Evolutionary conservation across 2,888 invertebrate genomes (phyloP).

Genomic region (Megamerina dolium): DNA sequence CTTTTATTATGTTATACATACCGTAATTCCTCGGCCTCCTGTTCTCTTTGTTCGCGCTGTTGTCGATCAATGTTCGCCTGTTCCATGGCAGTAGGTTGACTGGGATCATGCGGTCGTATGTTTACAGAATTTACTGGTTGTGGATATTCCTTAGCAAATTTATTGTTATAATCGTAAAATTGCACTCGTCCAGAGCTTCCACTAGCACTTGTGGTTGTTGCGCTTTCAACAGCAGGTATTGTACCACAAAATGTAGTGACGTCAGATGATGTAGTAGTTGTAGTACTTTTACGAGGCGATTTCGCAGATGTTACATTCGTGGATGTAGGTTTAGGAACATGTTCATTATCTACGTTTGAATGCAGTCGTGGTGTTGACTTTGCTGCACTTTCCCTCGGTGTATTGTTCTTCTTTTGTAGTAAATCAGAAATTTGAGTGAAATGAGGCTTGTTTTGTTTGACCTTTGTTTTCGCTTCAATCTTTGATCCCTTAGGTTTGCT

Average conservation of each 20-base stretch:
- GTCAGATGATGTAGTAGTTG: conserved; percentile 13
- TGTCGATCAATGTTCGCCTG: conserved; percentile 35
- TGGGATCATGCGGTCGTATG: conserved; percentile 26
- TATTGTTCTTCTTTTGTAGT: conserved; percentile 21
- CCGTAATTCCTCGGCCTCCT: conserved; percentile 32
- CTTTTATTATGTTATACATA: conserved; percentile 18
- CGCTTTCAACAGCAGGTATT: conserved; percentile 2
- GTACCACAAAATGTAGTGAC: conserved; percentile 3
- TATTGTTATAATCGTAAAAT: conserved; percentile 52
- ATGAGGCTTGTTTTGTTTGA: conserved; percentile 20
- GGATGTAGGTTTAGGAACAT: not conserved
- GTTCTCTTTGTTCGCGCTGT: conserved; percentile 26
- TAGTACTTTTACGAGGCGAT: conserved; percentile 16
- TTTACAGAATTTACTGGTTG: conserved; percentile 41
- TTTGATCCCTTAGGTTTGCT: not conserved
- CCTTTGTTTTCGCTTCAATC: not conserved
- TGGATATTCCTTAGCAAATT: conserved; percentile 45
- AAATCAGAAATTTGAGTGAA: conserved; percentile 41
- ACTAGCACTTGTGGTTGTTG: conserved; percentile 7
- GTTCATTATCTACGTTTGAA: not conserved
- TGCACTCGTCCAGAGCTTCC: conserved; percentile 33
- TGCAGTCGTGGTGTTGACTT: conserved; percentile 6
- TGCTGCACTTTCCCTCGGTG: not conserved
- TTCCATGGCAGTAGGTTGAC: conserved; percentile 36
- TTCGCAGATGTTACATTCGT: conserved; percentile 3